Evolutionary conservation across 1,140 invertebrate genomes (phyloP).

Genomic region (Oedothorax gibbosus): DNA sequence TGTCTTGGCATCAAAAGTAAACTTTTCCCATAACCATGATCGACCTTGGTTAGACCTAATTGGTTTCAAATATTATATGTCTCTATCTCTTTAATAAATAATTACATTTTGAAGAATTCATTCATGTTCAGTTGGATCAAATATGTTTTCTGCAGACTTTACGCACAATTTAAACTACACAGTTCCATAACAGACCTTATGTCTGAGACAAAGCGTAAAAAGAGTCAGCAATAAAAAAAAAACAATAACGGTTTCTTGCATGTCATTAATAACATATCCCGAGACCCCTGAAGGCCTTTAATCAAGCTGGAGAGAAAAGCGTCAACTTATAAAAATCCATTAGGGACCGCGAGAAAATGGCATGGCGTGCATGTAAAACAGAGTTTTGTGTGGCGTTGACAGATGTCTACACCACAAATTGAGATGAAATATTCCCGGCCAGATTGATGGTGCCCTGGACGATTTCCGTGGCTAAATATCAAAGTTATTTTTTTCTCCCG

Average conservation of each 20-base stretch:
- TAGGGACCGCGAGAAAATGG: background rate
- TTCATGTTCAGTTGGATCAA: no score
- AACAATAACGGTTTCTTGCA: conserved; percentile 40
- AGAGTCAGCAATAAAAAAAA: background rate
- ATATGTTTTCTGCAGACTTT: no score
- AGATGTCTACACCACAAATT: conserved; percentile 33
- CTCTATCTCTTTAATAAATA: no score
- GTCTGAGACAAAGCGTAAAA: background rate
- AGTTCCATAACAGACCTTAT: background rate
- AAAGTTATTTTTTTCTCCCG: no score
- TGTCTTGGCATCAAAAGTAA: no score
- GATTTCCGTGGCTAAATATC: background rate
- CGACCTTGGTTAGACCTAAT: no score
- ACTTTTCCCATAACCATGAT: no score
- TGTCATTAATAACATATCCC: conserved; percentile 32
- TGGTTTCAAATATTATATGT: no score
- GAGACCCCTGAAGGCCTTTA: background rate
- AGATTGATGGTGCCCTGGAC: conserved; percentile 13
- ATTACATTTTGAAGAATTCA: no score
- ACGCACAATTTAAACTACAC: no score
- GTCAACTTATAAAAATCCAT: conserved; percentile 37
- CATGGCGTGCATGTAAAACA: conserved; percentile 33
- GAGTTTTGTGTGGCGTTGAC: conserved; percentile 34
- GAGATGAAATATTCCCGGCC: conserved; percentile 24
- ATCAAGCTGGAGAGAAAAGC: background rate